phyloP scores from a whole-genome alignment of 2,113 vertebrate species.

The Lagopus leucura region DNA sequence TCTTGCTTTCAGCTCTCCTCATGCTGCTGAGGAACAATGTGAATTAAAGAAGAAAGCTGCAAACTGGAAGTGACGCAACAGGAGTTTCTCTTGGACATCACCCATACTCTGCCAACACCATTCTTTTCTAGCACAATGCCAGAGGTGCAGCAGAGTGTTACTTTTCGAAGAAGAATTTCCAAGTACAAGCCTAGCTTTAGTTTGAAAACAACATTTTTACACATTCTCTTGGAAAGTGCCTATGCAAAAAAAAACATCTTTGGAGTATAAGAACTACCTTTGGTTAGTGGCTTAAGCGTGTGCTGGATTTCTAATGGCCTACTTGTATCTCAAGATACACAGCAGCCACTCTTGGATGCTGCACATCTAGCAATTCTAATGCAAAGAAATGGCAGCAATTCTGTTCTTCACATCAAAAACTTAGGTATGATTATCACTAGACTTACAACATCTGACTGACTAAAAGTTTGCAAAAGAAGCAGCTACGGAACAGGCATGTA shows the following conservation, averaged over 20 bases:
- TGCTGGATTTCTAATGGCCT: slow-evolving; percentile 12
- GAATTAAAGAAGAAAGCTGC: background rate
- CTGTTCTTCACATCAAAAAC: slow-evolving; percentile 6
- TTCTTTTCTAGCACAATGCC: background rate
- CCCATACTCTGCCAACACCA: background rate
- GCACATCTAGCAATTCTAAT: slow-evolving; percentile 8
- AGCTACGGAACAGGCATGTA: background rate
- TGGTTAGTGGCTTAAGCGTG: background rate
- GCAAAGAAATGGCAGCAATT: slow-evolving; percentile 22
- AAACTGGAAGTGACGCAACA: background rate
- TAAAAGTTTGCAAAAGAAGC: background rate
- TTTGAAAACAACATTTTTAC: background rate
- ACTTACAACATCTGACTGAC: background rate
- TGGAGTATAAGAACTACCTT: background rate
- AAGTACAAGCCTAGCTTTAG: background rate
- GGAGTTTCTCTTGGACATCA: background rate
- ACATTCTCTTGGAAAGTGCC: background rate
- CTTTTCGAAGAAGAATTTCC: background rate
- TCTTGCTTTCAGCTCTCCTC: background rate
- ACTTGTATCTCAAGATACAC: slow-evolving; percentile 19
- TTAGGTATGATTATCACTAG: background rate
- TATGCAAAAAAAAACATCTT: background rate
- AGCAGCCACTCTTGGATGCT: slow-evolving; percentile 2
- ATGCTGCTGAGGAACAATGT: background rate
- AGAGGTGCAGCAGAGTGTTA: background rate